Evolutionary conservation across 2,797 vertebrate species (phyloP).

Genomic region (Anniella stebbinsi): DNA sequence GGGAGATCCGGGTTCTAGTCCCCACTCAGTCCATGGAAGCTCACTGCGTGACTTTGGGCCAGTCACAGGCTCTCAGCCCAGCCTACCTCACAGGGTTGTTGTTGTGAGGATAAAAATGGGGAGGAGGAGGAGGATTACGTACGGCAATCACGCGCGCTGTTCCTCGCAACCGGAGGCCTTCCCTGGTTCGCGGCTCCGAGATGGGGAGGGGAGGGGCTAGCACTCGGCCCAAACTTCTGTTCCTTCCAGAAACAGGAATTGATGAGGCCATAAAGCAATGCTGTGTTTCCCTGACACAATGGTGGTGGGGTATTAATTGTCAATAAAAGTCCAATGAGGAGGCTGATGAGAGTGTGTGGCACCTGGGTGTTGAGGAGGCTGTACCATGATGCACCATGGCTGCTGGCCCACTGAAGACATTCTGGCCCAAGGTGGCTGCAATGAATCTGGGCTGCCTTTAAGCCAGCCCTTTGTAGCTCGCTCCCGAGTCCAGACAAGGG

Average conservation of each 20-base stretch:
- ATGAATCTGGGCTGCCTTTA: neutral
- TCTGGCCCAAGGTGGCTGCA: neutral
- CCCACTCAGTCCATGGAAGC: no score
- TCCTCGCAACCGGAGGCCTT: no score
- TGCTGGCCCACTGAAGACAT: neutral
- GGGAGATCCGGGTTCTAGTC: no score
- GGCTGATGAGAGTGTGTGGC: conserved; percentile 7
- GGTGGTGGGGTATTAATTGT: neutral
- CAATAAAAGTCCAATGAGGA: conserved; percentile 26
- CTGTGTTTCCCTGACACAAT: conserved; percentile 22
- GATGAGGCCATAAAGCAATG: conserved; percentile 2
- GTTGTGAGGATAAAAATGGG: no score
- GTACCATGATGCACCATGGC: neutral
- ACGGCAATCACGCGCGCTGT: neutral
- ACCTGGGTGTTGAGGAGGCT: rapidly evolving
- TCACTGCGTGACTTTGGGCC: no score
- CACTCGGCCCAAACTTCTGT: neutral
- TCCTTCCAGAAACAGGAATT: neutral
- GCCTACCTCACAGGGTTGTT: no score
- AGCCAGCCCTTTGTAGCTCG: neutral
- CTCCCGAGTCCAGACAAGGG: neutral
- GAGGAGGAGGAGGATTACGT: no score
- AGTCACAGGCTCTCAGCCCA: no score
- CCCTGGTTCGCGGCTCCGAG: rapidly evolving
- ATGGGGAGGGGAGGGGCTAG: neutral